These are phyloP conservation scores for Lethrus apterus DNA, from an alignment of 1,140 invertebrate genomes.

Conservation along the genomic window DNA sequence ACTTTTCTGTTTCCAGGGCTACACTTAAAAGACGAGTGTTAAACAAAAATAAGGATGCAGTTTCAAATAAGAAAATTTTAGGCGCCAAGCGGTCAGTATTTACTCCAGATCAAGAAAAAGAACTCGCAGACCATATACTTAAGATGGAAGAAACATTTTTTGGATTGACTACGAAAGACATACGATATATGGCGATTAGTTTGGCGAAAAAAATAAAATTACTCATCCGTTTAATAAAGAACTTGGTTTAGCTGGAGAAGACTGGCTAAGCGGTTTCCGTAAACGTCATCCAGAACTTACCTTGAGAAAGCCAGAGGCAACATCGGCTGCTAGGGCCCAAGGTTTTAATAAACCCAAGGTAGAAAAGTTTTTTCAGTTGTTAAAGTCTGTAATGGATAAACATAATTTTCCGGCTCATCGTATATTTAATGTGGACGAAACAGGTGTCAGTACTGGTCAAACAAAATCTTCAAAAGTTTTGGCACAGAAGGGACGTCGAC, in stretches of 20 bases:
- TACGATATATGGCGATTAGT: background rate
- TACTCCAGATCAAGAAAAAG: too few species aligned
- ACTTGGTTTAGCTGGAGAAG: background rate
- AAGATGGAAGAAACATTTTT: background rate
- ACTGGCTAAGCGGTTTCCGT: background rate
- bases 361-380: constrained; percentile 18
- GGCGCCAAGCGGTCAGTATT: too few species aligned
- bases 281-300: too few species aligned
- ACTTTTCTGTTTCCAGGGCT: too few species aligned
- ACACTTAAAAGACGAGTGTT: too few species aligned
- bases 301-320: constrained; percentile 10
- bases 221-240: too few species aligned
- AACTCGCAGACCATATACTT: too few species aligned
- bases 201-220: too few species aligned
- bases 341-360: constrained; percentile 20
- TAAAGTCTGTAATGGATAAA: too few species aligned
- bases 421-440: constrained; percentile 40
- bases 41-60: too few species aligned
- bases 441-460: too few species aligned
- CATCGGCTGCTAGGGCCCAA: constrained; percentile 3
- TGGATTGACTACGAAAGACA: background rate
- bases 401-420: constrained; percentile 24
- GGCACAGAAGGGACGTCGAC: constrained; percentile 35
- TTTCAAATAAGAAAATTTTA: too few species aligned
- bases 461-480: constrained; percentile 16